Evolutionary conservation across 2,113 vertebrate species (phyloP).

Genomic region (Coreoperca whiteheadi): DNA sequence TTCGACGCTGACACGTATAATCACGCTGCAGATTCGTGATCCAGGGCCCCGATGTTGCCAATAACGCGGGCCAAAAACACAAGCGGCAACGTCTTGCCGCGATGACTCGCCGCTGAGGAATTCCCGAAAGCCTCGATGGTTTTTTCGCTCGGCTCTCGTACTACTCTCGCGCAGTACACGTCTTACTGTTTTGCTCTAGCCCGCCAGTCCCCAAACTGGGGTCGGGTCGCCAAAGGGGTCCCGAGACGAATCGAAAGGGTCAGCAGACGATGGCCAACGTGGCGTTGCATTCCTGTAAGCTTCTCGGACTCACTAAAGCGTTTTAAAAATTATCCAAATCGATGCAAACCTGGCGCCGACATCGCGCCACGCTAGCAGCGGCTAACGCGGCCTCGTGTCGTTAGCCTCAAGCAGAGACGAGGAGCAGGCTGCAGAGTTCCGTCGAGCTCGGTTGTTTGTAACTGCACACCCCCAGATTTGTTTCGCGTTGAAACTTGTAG

Average conservation of each 20-base stretch:
- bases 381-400: neutral
- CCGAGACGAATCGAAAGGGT: constrained; percentile 3
- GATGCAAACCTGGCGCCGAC: neutral
- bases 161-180: neutral
- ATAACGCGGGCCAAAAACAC: constrained; percentile 33
- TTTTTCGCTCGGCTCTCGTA: constrained; percentile 8
- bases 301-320: neutral
- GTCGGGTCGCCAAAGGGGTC: neutral
- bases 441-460: too few relatives aligned
- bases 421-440: neutral
- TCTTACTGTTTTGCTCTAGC: neutral
- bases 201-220: neutral
- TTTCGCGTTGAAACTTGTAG: neutral
- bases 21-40: constrained; percentile 55
- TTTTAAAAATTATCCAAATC: neutral
- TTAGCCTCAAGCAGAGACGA: too few relatives aligned
- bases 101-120: constrained; percentile 48
- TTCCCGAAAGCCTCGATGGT: constrained; percentile 6
- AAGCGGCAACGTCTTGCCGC: constrained; percentile 8
- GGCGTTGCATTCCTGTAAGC: neutral
- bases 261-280: neutral
- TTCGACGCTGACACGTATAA: constrained; percentile 77
- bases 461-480: neutral
- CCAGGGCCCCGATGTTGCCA: constrained; percentile 31
- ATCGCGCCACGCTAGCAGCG: neutral